Percentiles rank a stretch among this genome's conserved stretches.
These are phyloP conservation scores for Callosobruchus maculatus DNA, from an alignment of 2,888 invertebrate species.

Conservation along the genomic window DNA sequence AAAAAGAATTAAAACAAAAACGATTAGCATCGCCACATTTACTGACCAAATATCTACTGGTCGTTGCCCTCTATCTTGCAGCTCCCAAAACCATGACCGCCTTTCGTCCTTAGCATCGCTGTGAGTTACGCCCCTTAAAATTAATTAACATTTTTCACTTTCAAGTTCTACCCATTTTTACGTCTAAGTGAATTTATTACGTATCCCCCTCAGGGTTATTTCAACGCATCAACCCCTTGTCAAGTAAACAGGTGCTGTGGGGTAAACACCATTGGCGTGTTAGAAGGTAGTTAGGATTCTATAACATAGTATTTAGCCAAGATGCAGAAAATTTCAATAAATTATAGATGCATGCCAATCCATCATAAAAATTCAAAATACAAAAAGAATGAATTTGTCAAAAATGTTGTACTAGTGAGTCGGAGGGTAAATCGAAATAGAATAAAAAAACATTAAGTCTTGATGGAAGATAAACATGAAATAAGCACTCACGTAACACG, in stretches of 20 bases:
- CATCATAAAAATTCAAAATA: too few species aligned
- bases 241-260: not conserved
- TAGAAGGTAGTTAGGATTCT: not conserved
- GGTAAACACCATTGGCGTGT: not conserved
- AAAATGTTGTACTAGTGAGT: too few species aligned
- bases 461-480: too few species aligned
- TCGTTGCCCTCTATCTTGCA: not conserved
- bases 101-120: not conserved
- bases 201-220: not conserved
- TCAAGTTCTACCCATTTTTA: not conserved
- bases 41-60: not conserved
- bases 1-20: too few species aligned
- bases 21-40: not conserved
- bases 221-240: not conserved
- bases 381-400: too few species aligned
- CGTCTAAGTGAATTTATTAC: not conserved
- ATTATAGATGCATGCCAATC: too few species aligned
- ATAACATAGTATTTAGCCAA: not conserved
- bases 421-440: too few species aligned
- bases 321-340: too few species aligned
- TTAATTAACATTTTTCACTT: not conserved
- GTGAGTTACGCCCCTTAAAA: not conserved
- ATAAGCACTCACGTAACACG: too few species aligned
- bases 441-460: too few species aligned
- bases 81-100: not conserved